These are phyloP conservation scores for Octopus bimaculoides DNA, from an alignment of 1,140 invertebrate species.

Conservation along the genomic window DNA sequence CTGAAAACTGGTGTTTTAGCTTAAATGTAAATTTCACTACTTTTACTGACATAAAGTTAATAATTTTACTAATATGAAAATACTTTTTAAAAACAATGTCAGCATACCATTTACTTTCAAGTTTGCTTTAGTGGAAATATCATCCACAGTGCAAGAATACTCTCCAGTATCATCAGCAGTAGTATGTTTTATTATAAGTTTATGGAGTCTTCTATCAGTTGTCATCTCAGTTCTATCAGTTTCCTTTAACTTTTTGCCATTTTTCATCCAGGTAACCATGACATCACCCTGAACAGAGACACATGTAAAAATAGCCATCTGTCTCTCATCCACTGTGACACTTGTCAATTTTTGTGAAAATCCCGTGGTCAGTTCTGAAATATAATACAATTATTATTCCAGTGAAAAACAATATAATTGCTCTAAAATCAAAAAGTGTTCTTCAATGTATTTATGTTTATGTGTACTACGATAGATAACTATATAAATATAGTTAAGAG, in stretches of 20 bases:
- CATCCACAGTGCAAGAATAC: background rate
- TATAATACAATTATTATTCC: no score
- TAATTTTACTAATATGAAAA: no score
- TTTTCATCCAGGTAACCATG: slow-evolving; percentile 49
- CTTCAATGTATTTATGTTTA: no score
- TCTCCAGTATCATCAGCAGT: slow-evolving; percentile 69
- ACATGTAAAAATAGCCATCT: slow-evolving; percentile 34
- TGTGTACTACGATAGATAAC: no score
- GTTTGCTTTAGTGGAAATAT: background rate
- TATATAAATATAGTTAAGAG: no score
- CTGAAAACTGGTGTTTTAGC: no score
- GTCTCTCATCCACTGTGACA: slow-evolving; percentile 29
- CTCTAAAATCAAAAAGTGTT: no score
- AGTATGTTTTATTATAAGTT: slow-evolving; percentile 59
- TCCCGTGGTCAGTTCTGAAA: slow-evolving; percentile 20
- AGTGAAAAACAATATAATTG: no score
- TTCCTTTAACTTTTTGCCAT: slow-evolving; percentile 49
- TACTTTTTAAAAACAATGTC: no score
- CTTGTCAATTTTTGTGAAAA: slow-evolving; percentile 30
- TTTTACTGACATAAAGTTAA: no score
- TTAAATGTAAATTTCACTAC: no score
- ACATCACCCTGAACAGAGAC: slow-evolving; percentile 31
- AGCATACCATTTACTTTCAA: background rate
- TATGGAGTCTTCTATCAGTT: slow-evolving; percentile 43
- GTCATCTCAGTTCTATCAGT: slow-evolving; percentile 43